Conservation (phyloP, 35 echinoderm and acorn worm genomes). For the Ophioderma brevispina region DNA sequence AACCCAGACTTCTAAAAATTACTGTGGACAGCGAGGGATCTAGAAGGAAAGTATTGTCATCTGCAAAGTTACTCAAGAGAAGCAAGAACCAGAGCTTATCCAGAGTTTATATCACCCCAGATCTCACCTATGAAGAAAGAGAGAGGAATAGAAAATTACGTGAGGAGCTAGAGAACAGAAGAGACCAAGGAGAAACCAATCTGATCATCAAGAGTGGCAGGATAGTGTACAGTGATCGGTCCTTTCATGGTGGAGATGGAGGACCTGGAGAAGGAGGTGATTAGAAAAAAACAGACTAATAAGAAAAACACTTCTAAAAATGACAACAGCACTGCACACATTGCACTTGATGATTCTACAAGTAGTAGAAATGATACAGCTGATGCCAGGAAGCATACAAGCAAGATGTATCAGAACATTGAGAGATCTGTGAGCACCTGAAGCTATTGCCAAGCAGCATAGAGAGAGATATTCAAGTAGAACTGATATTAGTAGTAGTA, state of each 20-base stretch:
- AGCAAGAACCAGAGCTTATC: background rate
- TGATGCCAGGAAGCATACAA: too few relatives aligned
- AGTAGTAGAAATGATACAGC: too few relatives aligned
- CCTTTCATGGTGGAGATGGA: background rate
- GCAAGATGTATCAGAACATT: too few relatives aligned
- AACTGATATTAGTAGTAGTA: too few relatives aligned
- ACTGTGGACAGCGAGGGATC: background rate
- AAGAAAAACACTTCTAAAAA: too few relatives aligned
- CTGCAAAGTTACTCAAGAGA: background rate
- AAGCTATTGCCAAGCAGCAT: too few relatives aligned
- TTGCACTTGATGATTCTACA: too few relatives aligned
- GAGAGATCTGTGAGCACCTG: too few relatives aligned
- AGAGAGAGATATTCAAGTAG: too few relatives aligned
- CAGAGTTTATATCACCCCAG: background rate
- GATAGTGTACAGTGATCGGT: too few relatives aligned
- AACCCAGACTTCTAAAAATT: background rate
- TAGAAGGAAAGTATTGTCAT: background rate
- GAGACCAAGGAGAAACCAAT: background rate
- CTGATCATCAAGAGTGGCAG: background rate
- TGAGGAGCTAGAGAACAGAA: background rate
- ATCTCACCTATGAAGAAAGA: background rate
- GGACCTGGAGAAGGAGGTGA: background rate
- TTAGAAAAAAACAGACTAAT: too few relatives aligned
- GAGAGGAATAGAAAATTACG: background rate
- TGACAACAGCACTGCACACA: too few relatives aligned